phyloP scores from a whole-genome alignment of 2,888 invertebrate genomes.

The Coenonympha glycerion region DNA sequence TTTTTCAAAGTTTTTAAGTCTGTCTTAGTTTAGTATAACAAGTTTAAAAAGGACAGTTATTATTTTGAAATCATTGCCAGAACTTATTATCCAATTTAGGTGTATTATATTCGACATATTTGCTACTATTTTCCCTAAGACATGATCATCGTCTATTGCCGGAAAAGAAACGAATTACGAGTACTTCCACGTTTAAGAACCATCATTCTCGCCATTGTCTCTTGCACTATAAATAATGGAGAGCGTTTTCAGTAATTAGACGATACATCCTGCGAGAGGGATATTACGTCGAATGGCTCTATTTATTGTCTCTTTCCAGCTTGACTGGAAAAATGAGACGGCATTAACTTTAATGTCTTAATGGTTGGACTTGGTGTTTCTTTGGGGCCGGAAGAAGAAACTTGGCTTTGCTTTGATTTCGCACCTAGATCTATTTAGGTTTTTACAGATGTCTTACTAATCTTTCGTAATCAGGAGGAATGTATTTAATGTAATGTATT shows the following conservation, averaged over 20 bases:
- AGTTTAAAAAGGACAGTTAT: too few species aligned
- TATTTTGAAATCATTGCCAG: too few species aligned
- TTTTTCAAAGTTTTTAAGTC: too few species aligned
- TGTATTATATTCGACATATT: too few species aligned
- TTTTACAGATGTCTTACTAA: too few species aligned
- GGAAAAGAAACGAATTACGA: not conserved
- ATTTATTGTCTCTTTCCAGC: slow-evolving; percentile 40
- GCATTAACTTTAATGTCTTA: slow-evolving; percentile 14
- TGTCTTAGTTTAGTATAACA: too few species aligned
- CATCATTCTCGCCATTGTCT: not conserved
- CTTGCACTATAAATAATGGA: slow-evolving; percentile 15
- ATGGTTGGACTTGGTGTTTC: slow-evolving; percentile 11
- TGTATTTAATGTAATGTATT: too few species aligned
- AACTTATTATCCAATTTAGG: too few species aligned
- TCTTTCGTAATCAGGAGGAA: too few species aligned
- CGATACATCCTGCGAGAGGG: slow-evolving; percentile 47
- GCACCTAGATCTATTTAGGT: too few species aligned
- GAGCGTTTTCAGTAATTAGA: slow-evolving; percentile 51
- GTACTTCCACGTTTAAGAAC: not conserved
- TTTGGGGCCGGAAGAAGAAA: not conserved
- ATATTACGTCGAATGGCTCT: slow-evolving; percentile 48
- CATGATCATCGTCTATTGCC: too few species aligned
- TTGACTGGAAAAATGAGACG: slow-evolving; percentile 33
- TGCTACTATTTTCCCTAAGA: too few species aligned
- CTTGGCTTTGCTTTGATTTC: not conserved